A percentile compares a stretch with the other conserved stretches of the same genome.
Conservation (phyloP, 2,888 invertebrate genomes). For the Caenorhabditis becei region DNA sequence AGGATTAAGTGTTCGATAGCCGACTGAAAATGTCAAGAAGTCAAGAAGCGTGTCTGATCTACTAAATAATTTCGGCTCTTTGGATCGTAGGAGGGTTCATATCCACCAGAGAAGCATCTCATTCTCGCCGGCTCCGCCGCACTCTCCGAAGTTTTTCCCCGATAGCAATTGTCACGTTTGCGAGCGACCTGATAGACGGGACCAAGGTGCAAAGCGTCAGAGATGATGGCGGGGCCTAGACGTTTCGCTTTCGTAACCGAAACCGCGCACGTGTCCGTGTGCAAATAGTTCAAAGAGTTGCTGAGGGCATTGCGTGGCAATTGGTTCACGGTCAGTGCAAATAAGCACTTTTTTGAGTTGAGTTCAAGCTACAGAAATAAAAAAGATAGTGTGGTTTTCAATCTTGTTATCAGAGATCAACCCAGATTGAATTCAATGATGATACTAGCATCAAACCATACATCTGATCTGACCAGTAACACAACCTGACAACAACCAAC, state of each 20-base stretch:
- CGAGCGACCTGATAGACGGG: slow-evolving; percentile 38
- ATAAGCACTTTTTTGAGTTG: not conserved
- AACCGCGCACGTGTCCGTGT: slow-evolving; percentile 39
- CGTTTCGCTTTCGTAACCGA: not conserved
- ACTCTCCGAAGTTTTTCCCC: slow-evolving; percentile 7
- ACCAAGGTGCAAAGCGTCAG: slow-evolving; percentile 63
- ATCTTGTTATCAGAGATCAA: not conserved
- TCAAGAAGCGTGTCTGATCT: not conserved
- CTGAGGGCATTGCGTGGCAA: slow-evolving; percentile 26
- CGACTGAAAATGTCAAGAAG: not conserved
- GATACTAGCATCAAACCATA: not conserved
- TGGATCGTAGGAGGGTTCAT: not conserved
- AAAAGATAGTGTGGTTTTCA: not conserved
- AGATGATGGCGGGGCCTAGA: slow-evolving; percentile 33
- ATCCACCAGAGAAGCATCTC: slow-evolving; percentile 22
- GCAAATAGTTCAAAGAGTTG: slow-evolving; percentile 54
- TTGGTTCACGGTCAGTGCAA: slow-evolving; percentile 48
- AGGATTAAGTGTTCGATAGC: not conserved
- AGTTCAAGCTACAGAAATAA: not conserved
- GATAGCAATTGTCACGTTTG: slow-evolving; percentile 56
- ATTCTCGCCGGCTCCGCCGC: not conserved
- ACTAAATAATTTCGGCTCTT: not conserved
- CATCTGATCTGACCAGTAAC: not conserved
- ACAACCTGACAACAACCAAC: too few species aligned
- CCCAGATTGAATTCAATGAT: not conserved